Percentiles rank a stretch among this genome's conserved stretches.
Evolutionary conservation across 2,888 invertebrate species (phyloP).

Genomic region (Sinelater perroti): DNA sequence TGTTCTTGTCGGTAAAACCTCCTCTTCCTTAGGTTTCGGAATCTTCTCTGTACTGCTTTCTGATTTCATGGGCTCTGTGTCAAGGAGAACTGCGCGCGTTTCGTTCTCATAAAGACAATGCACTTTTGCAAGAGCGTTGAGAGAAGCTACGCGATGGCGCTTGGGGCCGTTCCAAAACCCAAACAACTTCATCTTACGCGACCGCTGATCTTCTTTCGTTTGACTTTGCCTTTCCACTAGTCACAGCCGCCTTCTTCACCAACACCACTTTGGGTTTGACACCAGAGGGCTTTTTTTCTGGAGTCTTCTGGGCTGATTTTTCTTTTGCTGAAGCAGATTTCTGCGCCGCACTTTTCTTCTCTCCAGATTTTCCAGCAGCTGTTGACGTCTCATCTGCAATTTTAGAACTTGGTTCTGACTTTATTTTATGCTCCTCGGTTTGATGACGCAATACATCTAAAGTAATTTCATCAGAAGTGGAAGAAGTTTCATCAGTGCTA

Average conservation of each 20-base stretch:
- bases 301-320: slow-evolving; percentile 29
- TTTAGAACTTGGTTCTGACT: slow-evolving; percentile 12
- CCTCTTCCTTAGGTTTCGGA: slow-evolving; percentile 43
- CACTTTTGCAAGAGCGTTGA: slow-evolving; percentile 89
- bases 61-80: slow-evolving; percentile 56
- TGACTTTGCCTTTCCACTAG: slow-evolving; percentile 32
- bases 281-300: slow-evolving; percentile 34
- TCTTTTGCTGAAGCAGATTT: slow-evolving; percentile 18
- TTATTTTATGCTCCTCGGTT: slow-evolving; percentile 28
- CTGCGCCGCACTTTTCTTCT: background rate
- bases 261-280: slow-evolving; percentile 32
- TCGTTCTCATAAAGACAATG: slow-evolving; percentile 92
- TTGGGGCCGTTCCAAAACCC: slow-evolving; percentile 82
- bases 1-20: slow-evolving; percentile 60
- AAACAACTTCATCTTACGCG: slow-evolving; percentile 67
- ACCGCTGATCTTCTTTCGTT: slow-evolving; percentile 47
- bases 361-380: slow-evolving; percentile 13
- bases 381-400: background rate
- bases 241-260: slow-evolving; percentile 29
- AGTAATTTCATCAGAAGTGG: slow-evolving; percentile 46
- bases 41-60: slow-evolving; percentile 45
- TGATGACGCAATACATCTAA: slow-evolving; percentile 37
- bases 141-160: slow-evolving; percentile 84
- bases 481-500: slow-evolving; percentile 36
- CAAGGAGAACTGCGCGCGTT: slow-evolving; percentile 73